These are phyloP conservation scores for Xyrichtys novacula DNA, from an alignment of 2,797 vertebrate genomes.

Conservation along the genomic window DNA sequence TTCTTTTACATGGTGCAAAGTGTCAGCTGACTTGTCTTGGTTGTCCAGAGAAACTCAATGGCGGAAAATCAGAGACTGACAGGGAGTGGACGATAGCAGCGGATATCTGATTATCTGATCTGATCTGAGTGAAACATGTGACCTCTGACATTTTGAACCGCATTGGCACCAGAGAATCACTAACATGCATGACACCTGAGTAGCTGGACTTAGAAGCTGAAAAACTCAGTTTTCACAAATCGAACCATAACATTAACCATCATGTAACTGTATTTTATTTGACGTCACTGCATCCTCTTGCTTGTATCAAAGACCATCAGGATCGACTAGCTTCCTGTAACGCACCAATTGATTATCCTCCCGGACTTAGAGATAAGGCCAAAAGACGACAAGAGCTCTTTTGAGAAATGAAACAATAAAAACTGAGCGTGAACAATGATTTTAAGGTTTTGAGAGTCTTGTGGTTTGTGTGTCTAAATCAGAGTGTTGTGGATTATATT, in stretches of 20 bases:
- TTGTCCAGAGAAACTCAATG: neutral
- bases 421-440: conserved; percentile 10
- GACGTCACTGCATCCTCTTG: no score
- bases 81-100: neutral
- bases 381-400: neutral
- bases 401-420: neutral
- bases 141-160: neutral
- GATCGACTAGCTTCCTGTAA: no score
- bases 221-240: neutral
- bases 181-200: neutral
- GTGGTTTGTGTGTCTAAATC: neutral
- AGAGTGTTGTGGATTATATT: neutral
- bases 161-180: neutral
- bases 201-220: neutral
- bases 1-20: conserved; percentile 1
- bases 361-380: neutral
- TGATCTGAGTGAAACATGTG: neutral
- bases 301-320: no score
- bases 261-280: no score
- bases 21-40: conserved; percentile 30
- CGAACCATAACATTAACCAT: neutral
- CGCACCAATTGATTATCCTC: neutral
- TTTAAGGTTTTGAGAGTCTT: neutral
- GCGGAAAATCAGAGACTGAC: conserved; percentile 7
- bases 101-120: neutral